These are phyloP conservation scores for Aphidius ervi DNA, from an alignment of 1,140 invertebrate genomes.

Conservation along the genomic window DNA sequence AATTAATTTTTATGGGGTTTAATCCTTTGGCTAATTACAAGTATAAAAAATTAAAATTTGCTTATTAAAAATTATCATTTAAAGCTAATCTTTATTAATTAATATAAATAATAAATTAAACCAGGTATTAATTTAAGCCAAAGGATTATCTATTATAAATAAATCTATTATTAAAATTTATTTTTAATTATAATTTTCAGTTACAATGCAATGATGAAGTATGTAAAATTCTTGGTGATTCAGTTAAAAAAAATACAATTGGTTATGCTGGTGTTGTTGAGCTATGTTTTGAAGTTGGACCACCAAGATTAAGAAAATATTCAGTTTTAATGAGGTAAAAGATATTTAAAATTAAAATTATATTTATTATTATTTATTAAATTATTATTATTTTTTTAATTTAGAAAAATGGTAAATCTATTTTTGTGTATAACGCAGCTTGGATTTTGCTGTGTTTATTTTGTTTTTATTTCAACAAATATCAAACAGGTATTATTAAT, in stretches of 20 bases:
- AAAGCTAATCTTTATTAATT: too few species aligned
- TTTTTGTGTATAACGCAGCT: conserved; percentile 88
- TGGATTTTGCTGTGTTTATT: conserved; percentile 93
- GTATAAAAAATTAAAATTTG: too few species aligned
- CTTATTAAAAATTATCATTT: too few species aligned
- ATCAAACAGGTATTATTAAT: conserved; percentile 62
- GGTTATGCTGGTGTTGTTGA: conserved; percentile 77
- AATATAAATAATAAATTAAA: too few species aligned
- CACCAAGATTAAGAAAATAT: conserved; percentile 56
- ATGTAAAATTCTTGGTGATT: conserved; percentile 51
- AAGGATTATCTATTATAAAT: neutral
- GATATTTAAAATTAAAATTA: conserved; percentile 5
- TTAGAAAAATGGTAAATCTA: conserved; percentile 62
- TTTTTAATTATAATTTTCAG: conserved; percentile 46
- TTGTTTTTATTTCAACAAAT: conserved; percentile 85
- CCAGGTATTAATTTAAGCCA: neutral
- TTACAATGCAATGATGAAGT: conserved; percentile 66
- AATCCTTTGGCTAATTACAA: too few species aligned
- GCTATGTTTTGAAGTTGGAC: conserved; percentile 71
- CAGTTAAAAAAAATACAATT: conserved; percentile 46
- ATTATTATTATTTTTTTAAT: conserved; percentile 32
- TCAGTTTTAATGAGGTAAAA: conserved; percentile 57
- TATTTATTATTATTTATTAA: conserved; percentile 5
- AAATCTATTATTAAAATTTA: conserved; percentile 11
- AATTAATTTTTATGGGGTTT: too few species aligned